phyloP scores from a whole-genome alignment of 2,888 invertebrate species.

The Empis stercorea region DNA sequence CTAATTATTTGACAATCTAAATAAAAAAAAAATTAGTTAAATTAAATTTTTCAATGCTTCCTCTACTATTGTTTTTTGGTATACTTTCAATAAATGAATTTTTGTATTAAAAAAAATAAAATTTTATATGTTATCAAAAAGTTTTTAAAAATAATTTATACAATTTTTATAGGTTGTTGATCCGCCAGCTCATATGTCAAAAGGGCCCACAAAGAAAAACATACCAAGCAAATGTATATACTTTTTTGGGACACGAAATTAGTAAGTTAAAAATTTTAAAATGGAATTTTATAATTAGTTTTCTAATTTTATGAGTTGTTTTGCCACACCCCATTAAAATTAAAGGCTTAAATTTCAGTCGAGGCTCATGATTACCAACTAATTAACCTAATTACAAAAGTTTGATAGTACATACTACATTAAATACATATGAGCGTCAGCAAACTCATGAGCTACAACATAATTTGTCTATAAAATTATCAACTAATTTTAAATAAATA shows the following conservation, averaged over 20 bases:
- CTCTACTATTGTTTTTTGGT: too few relatives aligned
- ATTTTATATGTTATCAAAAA: background rate
- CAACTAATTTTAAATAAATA: background rate
- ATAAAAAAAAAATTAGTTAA: background rate
- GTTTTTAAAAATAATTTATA: slow-evolving; percentile 2
- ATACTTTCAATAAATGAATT: background rate
- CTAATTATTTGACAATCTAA: slow-evolving; percentile 19
- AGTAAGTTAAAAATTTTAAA: too few relatives aligned
- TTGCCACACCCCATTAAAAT: slow-evolving; percentile 2
- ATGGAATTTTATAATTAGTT: too few relatives aligned
- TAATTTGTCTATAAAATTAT: too few relatives aligned
- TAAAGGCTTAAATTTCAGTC: too few relatives aligned
- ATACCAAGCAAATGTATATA: slow-evolving; percentile 69
- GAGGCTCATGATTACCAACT: too few relatives aligned
- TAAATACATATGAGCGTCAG: too few relatives aligned
- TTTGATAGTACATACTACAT: too few relatives aligned
- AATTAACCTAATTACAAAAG: too few relatives aligned
- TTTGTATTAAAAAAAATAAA: slow-evolving; percentile 10
- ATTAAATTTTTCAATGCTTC: background rate
- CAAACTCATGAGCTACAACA: too few relatives aligned
- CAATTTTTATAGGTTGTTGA: slow-evolving; percentile 56
- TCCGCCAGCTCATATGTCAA: slow-evolving; percentile 64
- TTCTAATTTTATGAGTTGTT: too few relatives aligned
- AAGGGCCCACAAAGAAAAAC: slow-evolving; percentile 57
- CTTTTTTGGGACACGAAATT: slow-evolving; percentile 91